Percentiles rank a stretch among this genome's conserved stretches.
Evolutionary conservation across 2,797 vertebrate species (phyloP).

Genomic region (Acomys russatus): DNA sequence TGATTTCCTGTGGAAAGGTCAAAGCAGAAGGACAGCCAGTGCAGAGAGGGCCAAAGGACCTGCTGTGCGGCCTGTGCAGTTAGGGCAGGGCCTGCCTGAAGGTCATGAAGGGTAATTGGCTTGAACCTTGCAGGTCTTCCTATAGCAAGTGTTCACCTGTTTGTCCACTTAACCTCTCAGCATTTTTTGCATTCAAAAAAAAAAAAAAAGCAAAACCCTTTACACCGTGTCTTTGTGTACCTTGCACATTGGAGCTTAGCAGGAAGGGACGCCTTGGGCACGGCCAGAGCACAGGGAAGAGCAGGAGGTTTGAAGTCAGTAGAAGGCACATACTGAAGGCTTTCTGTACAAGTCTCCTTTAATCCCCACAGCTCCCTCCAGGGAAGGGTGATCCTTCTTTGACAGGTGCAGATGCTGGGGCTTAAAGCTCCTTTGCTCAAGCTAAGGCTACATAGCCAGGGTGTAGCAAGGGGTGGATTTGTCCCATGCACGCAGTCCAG

Average conservation of each 20-base stretch:
- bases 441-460: neutral
- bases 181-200: neutral
- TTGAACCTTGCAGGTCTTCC: neutral
- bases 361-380: slow-evolving; percentile 41
- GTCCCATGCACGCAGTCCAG: neutral
- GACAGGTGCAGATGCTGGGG: slow-evolving; percentile 21
- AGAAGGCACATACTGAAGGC: neutral
- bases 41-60: neutral
- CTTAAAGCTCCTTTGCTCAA: slow-evolving; percentile 12
- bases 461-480: neutral
- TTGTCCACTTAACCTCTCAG: neutral
- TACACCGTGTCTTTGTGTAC: neutral
- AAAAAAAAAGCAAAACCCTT: neutral
- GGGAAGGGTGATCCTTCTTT: neutral
- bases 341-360: slow-evolving; percentile 45
- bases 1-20: neutral
- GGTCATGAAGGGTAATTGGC: neutral
- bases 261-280: neutral
- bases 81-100: neutral
- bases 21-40: neutral
- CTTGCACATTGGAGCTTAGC: neutral
- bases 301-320: neutral
- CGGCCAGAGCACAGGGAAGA: neutral
- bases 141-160: neutral
- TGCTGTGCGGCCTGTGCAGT: neutral